These are phyloP conservation scores for Thereva unica DNA, from an alignment of 2,888 invertebrate species.

Conservation along the genomic window DNA sequence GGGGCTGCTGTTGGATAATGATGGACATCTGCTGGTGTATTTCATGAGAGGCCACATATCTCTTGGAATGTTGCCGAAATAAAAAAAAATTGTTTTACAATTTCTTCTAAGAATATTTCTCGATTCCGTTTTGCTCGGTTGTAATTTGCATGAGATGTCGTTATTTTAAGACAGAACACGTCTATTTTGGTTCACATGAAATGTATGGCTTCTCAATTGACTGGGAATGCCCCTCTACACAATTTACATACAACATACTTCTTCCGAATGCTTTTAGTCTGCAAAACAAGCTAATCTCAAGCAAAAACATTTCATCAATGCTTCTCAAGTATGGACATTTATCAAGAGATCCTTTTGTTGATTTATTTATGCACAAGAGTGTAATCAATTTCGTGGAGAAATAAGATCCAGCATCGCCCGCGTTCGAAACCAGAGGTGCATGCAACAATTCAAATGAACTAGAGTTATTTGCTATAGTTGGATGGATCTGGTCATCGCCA, in stretches of 20 bases:
- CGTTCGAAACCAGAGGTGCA: too few relatives aligned
- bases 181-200: conserved; percentile 22
- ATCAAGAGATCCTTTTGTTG: too few relatives aligned
- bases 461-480: too few relatives aligned
- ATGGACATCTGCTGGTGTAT: conserved; percentile 21
- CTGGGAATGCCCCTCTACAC: conserved; percentile 2
- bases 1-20: not conserved
- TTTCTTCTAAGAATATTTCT: conserved; percentile 23
- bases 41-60: conserved; percentile 11
- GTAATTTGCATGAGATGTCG: conserved; percentile 22
- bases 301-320: too few relatives aligned
- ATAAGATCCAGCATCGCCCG: too few relatives aligned
- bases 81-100: conserved; percentile 17
- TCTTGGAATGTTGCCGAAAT: conserved; percentile 34
- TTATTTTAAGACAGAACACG: conserved; percentile 33
- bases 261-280: not conserved
- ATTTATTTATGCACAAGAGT: too few relatives aligned
- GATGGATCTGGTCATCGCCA: too few relatives aligned
- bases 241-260: not conserved
- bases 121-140: conserved; percentile 12
- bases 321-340: too few relatives aligned
- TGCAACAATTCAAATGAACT: too few relatives aligned
- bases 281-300: too few relatives aligned
- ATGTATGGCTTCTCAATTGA: conserved; percentile 24
- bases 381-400: too few relatives aligned